Conservation (phyloP, 2,888 invertebrate genomes). For the Ennomos quercinarius region DNA sequence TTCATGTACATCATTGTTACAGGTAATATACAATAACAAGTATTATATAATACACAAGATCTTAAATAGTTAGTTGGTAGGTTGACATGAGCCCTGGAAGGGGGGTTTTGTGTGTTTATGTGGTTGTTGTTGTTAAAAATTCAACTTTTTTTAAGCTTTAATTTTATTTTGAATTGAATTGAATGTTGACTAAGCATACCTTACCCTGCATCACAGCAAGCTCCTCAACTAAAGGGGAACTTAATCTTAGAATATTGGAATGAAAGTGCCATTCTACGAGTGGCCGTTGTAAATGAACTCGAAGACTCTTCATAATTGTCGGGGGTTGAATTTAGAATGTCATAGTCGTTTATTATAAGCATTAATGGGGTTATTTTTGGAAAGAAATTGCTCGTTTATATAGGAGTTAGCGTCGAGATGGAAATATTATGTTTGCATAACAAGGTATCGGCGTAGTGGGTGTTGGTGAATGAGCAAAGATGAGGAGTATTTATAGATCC, state of each 20-base stretch:
- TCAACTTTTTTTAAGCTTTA: no score
- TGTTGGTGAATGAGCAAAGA: not conserved
- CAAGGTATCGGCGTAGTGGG: slow-evolving; percentile 27
- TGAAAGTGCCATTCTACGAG: slow-evolving; percentile 30
- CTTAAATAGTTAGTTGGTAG: no score
- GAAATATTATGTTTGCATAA: slow-evolving; percentile 36
- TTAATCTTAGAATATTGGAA: slow-evolving; percentile 36
- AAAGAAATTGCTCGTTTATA: slow-evolving; percentile 48
- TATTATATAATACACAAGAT: no score
- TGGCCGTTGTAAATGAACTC: slow-evolving; percentile 71
- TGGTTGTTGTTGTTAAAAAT: no score
- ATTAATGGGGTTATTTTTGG: slow-evolving; percentile 60
- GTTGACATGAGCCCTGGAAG: no score
- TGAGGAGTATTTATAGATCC: not conserved
- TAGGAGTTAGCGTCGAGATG: slow-evolving; percentile 33
- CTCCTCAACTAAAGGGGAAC: slow-evolving; percentile 32
- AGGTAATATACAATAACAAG: no score
- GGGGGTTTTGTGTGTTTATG: no score
- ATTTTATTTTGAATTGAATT: no score
- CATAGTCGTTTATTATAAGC: slow-evolving; percentile 61
- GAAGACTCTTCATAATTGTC: slow-evolving; percentile 67
- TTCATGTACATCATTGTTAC: no score
- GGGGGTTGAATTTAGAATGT: slow-evolving; percentile 54
- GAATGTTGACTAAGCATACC: not conserved
- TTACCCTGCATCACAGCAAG: slow-evolving; percentile 30